Evolutionary conservation across 2,113 vertebrate genomes (phyloP), one percentile per base, ranked within the genome.

Genomic region (Prietella phreatophila): DNA sequence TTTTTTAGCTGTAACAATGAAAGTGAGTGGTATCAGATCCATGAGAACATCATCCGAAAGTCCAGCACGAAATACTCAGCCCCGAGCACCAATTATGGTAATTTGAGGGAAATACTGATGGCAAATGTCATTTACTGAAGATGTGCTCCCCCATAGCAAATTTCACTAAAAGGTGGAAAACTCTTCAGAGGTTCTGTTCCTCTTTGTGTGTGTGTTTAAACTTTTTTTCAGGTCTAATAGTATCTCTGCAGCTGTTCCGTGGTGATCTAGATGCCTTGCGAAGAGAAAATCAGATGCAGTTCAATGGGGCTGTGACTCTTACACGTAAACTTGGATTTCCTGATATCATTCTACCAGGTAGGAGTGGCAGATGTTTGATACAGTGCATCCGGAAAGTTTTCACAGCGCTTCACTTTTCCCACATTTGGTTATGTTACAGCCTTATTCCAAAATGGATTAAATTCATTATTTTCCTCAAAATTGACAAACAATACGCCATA

Each of bases 51-150:
- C 92, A 99, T 99, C 92, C 96, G 97, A 89, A 99, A 99, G 93
- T 99, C 98, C 92, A 99, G 98, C 89, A 97, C 97, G 93, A 99
- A 99, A 89, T 99, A 99, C 94, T 98, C 98, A 0, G 97, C 97
- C 5, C 97, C 98, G 90, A 99, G 97, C 92, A 98, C 96, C 90
- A 99, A 97, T 95, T 99, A 99, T 22, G 98, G 98, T 99, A 96
- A 87, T 92, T 84, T 42, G 5, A 47, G 15, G 11, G 4, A 55
- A 63, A 11, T 50, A 63, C 11, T 75, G 17, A 60, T 61, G 33
- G 33, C 33, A 42, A 20, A 61, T 58, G 5, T 36, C 81, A 76
- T 50, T 58, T 87, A 50, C 69, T 83, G 55, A 17, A 50, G 17
- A 30, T 65, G 58, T 82, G 13, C 2, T 82, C 11, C 20, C 11